A percentile compares a stretch with the other conserved stretches of the same genome.
phyloP scores from a whole-genome alignment of 2,113 vertebrate species.

The Limnothrissa miodon region DNA sequence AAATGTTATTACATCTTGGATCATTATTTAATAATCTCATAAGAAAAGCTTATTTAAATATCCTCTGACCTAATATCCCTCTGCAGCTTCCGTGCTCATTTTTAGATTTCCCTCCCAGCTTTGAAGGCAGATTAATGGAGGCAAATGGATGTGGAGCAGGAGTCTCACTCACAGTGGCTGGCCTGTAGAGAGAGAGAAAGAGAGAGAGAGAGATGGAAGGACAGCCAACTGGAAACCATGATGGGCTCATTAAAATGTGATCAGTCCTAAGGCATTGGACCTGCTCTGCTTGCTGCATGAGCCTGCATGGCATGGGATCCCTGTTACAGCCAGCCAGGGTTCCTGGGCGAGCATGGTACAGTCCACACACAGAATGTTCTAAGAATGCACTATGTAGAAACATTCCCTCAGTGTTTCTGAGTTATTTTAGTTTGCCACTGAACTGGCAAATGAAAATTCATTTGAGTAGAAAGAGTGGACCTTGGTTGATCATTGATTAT shows the following conservation, averaged over 20 bases:
- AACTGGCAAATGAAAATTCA: neutral
- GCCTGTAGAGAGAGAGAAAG: neutral
- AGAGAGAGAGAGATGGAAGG: neutral
- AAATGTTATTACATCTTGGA: neutral
- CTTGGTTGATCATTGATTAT: neutral
- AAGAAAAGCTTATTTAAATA: neutral
- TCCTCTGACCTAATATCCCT: neutral
- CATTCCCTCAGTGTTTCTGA: neutral
- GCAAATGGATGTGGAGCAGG: constrained; percentile 3
- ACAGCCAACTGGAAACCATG: neutral
- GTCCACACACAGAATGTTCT: neutral
- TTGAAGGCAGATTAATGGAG: neutral
- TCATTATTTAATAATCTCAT: constrained; percentile 1
- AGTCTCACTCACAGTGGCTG: neutral
- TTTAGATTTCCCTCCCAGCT: constrained; percentile 10
- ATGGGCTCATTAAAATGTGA: constrained; percentile 14
- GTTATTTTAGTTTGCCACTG: neutral
- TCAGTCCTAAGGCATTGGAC: neutral
- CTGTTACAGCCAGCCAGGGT: neutral
- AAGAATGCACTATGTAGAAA: neutral
- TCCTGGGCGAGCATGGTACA: neutral
- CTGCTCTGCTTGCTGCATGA: neutral
- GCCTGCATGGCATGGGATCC: neutral
- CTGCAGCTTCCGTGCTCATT: neutral
- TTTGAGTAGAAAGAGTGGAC: neutral